Percentiles rank a stretch among this genome's conserved stretches.
phyloP scores from a whole-genome alignment of 2,888 invertebrate genomes.

The Caradrina clavipalpis region DNA sequence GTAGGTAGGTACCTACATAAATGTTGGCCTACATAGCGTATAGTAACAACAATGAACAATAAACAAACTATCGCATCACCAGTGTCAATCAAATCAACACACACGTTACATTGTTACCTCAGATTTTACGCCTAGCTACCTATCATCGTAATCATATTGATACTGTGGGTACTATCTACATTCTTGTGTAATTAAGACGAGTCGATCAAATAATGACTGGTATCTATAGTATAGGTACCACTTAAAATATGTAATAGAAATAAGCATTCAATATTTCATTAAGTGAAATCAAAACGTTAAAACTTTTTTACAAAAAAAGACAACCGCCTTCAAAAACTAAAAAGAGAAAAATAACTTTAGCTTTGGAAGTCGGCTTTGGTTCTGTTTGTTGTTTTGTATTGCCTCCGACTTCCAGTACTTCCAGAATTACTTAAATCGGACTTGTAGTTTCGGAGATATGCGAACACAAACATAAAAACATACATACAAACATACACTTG shows the following conservation, averaged over 20 bases:
- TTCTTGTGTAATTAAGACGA: not conserved
- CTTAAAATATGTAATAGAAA: not conserved
- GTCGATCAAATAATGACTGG: not conserved
- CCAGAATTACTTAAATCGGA: too few relatives aligned
- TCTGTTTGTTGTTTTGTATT: too few relatives aligned
- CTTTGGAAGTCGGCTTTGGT: too few relatives aligned
- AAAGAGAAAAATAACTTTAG: too few relatives aligned
- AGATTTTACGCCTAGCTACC: not conserved
- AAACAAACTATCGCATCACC: constrained; percentile 8
- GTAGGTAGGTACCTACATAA: too few relatives aligned
- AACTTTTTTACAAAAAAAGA: too few relatives aligned
- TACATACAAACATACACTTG: too few relatives aligned
- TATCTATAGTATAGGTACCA: too few relatives aligned
- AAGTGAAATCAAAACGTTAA: not conserved
- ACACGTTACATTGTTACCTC: not conserved
- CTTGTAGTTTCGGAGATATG: too few relatives aligned
- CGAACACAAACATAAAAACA: too few relatives aligned
- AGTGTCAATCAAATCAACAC: constrained; percentile 16
- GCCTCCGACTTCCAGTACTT: too few relatives aligned
- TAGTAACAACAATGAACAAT: constrained; percentile 24
- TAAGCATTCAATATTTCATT: not conserved
- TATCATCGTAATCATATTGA: not conserved
- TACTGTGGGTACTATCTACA: not conserved
- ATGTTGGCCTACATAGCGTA: not conserved
- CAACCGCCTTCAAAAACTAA: too few relatives aligned